Conservation (phyloP, 2,888 invertebrate species). For the Synanthedon vespiformis region DNA sequence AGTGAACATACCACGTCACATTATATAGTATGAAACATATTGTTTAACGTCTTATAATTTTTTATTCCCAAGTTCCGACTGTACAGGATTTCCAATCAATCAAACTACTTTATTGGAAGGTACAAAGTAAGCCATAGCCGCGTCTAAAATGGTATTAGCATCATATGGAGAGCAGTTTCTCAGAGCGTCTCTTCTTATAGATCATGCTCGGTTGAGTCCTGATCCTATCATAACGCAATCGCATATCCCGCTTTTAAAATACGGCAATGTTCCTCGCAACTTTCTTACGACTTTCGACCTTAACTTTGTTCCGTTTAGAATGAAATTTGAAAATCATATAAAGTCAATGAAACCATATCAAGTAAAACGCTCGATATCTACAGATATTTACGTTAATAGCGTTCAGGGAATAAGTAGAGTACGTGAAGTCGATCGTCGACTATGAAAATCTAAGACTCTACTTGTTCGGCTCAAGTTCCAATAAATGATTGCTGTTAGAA, state of each 20-base stretch:
- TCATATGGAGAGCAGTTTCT: constrained; percentile 37
- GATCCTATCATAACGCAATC: constrained; percentile 70
- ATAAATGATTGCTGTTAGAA: too few species aligned
- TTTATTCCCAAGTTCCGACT: too few species aligned
- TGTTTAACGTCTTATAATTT: too few species aligned
- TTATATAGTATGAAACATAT: too few species aligned
- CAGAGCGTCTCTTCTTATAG: constrained; percentile 33
- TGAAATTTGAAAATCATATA: constrained; percentile 6
- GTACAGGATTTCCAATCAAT: constrained; percentile 12
- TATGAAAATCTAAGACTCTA: constrained; percentile 48
- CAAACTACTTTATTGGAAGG: constrained; percentile 19
- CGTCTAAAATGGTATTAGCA: constrained; percentile 50
- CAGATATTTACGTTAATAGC: constrained; percentile 67
- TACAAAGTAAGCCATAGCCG: constrained; percentile 18
- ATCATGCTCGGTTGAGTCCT: constrained; percentile 54
- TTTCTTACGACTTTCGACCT: constrained; percentile 28
- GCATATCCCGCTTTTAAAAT: constrained; percentile 30
- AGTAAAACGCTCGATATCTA: constrained; percentile 29
- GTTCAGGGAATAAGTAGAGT: constrained; percentile 58
- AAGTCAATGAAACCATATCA: neutral
- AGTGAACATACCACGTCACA: too few species aligned
- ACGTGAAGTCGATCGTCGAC: constrained; percentile 59
- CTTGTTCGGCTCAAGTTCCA: constrained; percentile 23
- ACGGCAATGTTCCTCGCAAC: constrained; percentile 10
- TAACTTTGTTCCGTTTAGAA: constrained; percentile 14